Conservation (phyloP, 2,888 invertebrate species). For the Epistrophella euchroma region DNA sequence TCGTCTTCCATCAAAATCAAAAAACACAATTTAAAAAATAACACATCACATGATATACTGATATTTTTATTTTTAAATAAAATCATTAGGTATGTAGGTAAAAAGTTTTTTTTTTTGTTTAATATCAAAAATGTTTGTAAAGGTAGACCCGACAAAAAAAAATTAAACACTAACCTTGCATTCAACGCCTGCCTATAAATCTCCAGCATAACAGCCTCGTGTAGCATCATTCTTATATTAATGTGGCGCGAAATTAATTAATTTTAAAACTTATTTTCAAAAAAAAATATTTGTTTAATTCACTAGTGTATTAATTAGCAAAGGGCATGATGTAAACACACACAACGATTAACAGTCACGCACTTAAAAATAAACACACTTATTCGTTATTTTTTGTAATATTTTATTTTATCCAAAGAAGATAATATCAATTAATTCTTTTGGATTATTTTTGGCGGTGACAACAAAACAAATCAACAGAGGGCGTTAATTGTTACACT, state of each 20-base stretch:
- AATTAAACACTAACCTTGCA: slow-evolving; percentile 82
- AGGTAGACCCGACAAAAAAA: slow-evolving; percentile 2
- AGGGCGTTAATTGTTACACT: slow-evolving; percentile 63
- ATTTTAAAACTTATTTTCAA: slow-evolving; percentile 25
- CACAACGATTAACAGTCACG: slow-evolving; percentile 31
- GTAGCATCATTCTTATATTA: slow-evolving; percentile 83
- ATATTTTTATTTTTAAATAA: slow-evolving; percentile 25
- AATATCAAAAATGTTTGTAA: slow-evolving; percentile 12
- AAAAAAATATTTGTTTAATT: not conserved
- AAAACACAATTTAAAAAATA: slow-evolving; percentile 8
- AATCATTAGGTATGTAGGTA: not conserved
- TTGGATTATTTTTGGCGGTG: slow-evolving; percentile 44
- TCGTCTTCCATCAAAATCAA: slow-evolving; percentile 28
- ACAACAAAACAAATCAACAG: slow-evolving; percentile 46
- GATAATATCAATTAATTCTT: slow-evolving; percentile 44
- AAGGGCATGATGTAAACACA: slow-evolving; percentile 30
- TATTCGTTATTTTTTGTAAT: slow-evolving; percentile 14
- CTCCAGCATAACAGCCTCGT: slow-evolving; percentile 84
- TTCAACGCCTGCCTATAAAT: slow-evolving; percentile 84
- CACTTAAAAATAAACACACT: slow-evolving; percentile 44
- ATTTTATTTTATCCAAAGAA: slow-evolving; percentile 22
- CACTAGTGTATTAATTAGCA: slow-evolving; percentile 30
- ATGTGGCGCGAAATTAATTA: slow-evolving; percentile 60
- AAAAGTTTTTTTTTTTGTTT: too few relatives aligned
- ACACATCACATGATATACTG: not conserved